Percentiles rank a stretch among this genome's conserved stretches.
phyloP scores from a whole-genome alignment of 2,888 invertebrate genomes.

The Xestia xanthographa region DNA sequence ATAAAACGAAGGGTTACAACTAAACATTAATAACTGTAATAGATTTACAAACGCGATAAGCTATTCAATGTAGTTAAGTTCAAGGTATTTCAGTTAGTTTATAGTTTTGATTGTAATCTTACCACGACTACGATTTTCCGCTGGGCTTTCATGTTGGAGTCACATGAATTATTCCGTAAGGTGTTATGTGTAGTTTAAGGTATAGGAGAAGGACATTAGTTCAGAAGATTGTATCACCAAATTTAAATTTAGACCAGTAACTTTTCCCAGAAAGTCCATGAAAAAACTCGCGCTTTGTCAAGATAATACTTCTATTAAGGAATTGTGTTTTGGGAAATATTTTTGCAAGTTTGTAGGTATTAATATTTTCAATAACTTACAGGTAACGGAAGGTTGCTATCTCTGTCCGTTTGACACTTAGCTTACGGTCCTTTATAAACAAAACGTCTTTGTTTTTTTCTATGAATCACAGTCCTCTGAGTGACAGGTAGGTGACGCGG shows the following conservation, averaged over 20 bases:
- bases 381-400: too few species aligned
- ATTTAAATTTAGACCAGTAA: neutral
- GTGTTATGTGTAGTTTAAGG: neutral
- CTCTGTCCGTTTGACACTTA: too few species aligned
- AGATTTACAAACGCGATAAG: constrained; percentile 46
- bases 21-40: constrained; percentile 28
- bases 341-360: too few species aligned
- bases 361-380: too few species aligned
- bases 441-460: too few species aligned
- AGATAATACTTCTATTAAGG: neutral
- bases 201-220: neutral
- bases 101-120: constrained; percentile 52
- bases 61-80: constrained; percentile 35
- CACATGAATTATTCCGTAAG: constrained; percentile 30
- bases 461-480: too few species aligned
- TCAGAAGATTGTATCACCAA: neutral
- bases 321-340: too few species aligned
- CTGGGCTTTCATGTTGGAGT: constrained; percentile 32
- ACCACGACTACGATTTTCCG: constrained; percentile 6
- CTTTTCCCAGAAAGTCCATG: too few species aligned
- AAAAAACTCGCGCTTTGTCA: neutral
- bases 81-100: constrained; percentile 45
- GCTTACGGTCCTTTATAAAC: too few species aligned
- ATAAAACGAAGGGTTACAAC: neutral
- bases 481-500: too few species aligned